Conservation (phyloP, 2,113 vertebrate species). For the Montifringilla adamsi region DNA sequence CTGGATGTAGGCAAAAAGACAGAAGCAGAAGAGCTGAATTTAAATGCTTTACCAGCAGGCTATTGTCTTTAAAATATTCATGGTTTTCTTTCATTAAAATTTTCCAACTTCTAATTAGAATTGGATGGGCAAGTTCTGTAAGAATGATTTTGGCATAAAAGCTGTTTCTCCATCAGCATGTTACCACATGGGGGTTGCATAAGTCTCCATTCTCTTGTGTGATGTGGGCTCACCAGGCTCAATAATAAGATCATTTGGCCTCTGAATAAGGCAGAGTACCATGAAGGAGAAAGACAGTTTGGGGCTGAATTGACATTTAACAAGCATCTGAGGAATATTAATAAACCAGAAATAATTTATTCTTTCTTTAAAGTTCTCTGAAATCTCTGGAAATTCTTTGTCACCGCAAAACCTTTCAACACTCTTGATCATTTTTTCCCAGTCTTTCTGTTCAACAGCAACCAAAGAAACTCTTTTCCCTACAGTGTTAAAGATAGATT, state of each 20-base stretch:
- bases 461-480: background rate
- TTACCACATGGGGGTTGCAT: background rate
- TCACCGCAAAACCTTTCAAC: background rate
- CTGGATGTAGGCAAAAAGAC: background rate
- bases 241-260: background rate
- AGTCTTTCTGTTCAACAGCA: background rate
- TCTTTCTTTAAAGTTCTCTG: background rate
- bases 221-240: background rate
- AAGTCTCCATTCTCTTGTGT: background rate
- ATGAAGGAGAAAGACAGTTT: background rate
- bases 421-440: background rate
- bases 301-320: background rate
- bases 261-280: background rate
- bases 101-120: slow-evolving; percentile 33
- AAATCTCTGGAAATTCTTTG: background rate
- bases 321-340: background rate
- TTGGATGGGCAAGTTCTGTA: background rate
- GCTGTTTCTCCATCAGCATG: background rate
- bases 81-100: slow-evolving; percentile 22
- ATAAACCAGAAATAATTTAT: background rate
- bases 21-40: background rate
- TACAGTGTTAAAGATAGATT: background rate
- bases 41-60: slow-evolving; percentile 1
- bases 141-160: slow-evolving; percentile 23
- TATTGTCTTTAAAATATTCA: slow-evolving; percentile 52